These are phyloP conservation scores for Drosophila quadrilineata DNA, from an alignment of 1,140 invertebrate genomes.

Conservation along the genomic window DNA sequence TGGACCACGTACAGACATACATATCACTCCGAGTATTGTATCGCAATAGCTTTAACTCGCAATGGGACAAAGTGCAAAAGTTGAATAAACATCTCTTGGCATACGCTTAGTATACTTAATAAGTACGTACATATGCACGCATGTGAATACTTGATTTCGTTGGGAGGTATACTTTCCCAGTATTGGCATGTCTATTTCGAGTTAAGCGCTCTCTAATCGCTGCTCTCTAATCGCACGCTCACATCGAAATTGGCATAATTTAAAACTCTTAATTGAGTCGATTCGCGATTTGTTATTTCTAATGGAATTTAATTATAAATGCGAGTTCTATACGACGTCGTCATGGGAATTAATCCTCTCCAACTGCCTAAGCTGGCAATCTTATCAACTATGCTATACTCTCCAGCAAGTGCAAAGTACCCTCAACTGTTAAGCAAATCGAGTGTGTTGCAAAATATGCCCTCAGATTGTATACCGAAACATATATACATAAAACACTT, in stretches of 20 bases:
- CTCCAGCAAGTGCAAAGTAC: slow-evolving; percentile 52
- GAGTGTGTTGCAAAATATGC: slow-evolving; percentile 41
- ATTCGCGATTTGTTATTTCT: neutral
- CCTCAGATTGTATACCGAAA: slow-evolving; percentile 10
- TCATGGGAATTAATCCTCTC: slow-evolving; percentile 20
- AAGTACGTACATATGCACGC: neutral
- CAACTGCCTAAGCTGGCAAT: slow-evolving; percentile 36
- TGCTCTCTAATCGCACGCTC: neutral
- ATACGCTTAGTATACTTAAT: no score
- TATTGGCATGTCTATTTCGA: neutral
- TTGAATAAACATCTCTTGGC: neutral
- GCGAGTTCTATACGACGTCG: slow-evolving; percentile 12
- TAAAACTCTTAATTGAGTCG: neutral
- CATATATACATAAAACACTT: slow-evolving; percentile 1
- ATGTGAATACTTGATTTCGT: no score
- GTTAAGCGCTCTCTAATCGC: neutral
- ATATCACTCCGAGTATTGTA: neutral
- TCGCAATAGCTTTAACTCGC: neutral
- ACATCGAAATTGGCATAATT: neutral
- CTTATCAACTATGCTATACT: slow-evolving; percentile 52
- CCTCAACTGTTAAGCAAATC: slow-evolving; percentile 40
- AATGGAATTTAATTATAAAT: slow-evolving; percentile 42
- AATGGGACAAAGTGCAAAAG: slow-evolving; percentile 25
- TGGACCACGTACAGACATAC: neutral
- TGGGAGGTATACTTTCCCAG: neutral